phyloP scores from a whole-genome alignment of 2,888 invertebrate species.

The Drosophila suboccidentalis region DNA sequence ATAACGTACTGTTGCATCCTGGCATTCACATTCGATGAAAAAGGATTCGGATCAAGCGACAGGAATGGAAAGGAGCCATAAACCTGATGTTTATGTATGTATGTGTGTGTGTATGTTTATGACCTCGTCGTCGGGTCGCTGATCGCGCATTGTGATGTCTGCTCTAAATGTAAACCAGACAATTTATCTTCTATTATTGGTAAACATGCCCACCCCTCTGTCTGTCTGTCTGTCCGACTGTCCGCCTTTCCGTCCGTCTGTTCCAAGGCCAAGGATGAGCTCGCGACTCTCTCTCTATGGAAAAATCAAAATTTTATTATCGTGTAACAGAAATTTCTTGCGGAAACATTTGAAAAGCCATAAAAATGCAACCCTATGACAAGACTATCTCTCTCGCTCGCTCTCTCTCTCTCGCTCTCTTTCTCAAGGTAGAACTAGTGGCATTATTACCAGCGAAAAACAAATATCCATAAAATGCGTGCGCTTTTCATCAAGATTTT shows the following conservation, averaged over 20 bases:
- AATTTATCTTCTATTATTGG: slow-evolving; percentile 79
- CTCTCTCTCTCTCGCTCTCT: neutral
- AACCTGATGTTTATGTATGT: slow-evolving; percentile 61
- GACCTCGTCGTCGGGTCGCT: slow-evolving; percentile 53
- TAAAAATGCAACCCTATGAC: slow-evolving; percentile 75
- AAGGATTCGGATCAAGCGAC: slow-evolving; percentile 57
- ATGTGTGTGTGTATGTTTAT: slow-evolving; percentile 54
- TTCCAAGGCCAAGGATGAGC: slow-evolving; percentile 77
- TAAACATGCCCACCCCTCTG: slow-evolving; percentile 63
- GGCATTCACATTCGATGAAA: slow-evolving; percentile 60
- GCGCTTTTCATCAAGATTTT: slow-evolving; percentile 68
- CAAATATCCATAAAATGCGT: slow-evolving; percentile 74
- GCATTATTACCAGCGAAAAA: slow-evolving; percentile 72
- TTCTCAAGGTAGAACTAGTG: slow-evolving; percentile 38
- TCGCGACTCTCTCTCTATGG: slow-evolving; percentile 58
- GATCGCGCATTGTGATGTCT: slow-evolving; percentile 76
- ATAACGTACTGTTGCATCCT: slow-evolving; percentile 1
- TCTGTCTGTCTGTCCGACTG: too few species aligned
- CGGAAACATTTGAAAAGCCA: slow-evolving; percentile 81
- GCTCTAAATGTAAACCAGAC: slow-evolving; percentile 82
- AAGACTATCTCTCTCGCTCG: slow-evolving; percentile 7
- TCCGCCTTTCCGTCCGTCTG: neutral
- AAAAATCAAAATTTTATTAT: slow-evolving; percentile 79
- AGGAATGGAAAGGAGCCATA: slow-evolving; percentile 46
- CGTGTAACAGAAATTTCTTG: slow-evolving; percentile 46